These are phyloP conservation scores for Streptopelia turtur DNA, from an alignment of 2,797 vertebrate species.

Conservation along the genomic window DNA sequence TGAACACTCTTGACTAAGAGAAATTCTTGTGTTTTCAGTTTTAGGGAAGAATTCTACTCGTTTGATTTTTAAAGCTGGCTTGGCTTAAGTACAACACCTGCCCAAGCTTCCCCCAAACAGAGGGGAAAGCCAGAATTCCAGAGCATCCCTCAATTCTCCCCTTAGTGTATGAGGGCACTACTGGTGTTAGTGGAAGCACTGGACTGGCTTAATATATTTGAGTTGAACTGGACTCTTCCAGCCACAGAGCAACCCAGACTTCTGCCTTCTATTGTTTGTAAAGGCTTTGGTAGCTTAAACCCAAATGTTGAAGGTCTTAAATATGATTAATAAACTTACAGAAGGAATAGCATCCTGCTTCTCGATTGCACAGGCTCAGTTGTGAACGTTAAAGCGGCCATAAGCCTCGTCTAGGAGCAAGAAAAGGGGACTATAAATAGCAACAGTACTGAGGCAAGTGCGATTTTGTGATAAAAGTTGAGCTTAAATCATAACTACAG, in stretches of 20 bases:
- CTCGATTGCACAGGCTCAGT: not conserved
- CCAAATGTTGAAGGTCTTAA: not conserved
- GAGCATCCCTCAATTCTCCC: not conserved
- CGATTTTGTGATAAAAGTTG: rapidly evolving
- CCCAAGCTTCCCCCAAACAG: not conserved
- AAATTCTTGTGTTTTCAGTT: not conserved
- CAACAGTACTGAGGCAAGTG: not conserved
- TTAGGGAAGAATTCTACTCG: not conserved
- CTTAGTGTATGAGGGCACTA: not conserved
- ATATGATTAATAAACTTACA: not conserved
- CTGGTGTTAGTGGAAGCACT: not conserved
- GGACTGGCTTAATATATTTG: not conserved
- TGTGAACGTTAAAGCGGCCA: not conserved
- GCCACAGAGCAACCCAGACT: not conserved
- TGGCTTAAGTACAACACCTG: not conserved
- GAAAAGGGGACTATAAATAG: not conserved
- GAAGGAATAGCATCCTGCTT: not conserved
- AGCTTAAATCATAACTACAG: not conserved
- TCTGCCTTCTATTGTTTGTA: not conserved
- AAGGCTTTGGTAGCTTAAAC: not conserved
- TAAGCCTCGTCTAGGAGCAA: not conserved
- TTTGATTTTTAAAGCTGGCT: not conserved
- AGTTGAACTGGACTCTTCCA: not conserved
- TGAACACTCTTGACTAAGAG: not conserved
- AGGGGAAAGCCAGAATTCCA: not conserved